Base-by-base conservation (phyloP, 2,797 vertebrate genomes). In the Spinibarbus caldwelli region DNA sequence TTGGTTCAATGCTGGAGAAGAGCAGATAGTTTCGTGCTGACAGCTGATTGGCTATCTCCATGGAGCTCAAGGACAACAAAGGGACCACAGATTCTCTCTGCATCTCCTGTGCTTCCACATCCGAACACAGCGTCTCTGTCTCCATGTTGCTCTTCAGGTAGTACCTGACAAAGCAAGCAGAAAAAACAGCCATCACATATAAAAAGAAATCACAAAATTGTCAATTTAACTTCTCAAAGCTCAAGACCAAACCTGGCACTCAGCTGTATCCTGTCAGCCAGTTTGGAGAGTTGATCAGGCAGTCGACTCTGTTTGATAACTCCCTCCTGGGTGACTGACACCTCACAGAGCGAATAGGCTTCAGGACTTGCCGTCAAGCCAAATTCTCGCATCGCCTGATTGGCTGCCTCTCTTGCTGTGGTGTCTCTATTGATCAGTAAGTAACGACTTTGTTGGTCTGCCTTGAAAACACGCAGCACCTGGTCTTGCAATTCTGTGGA, bases 141-240 rank as follows among this genome's bases (percentile, higher is more conserved):
- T 99, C 98, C 97, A 98, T 99, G 93, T 99, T 99, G 93, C 97
- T 99, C 93, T 99, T 99, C 78, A 99, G 94, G 89, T 99, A 99
- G 91, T 99, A 99, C 89, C 98, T 99, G 85, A 43, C 1, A 72
- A 0, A 6, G 8, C 14, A 0, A 21, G 17, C 36, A 19, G 9
- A 36, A 19, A 41, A 9, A 57, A 49, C n/a, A n/a, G 6, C 5
- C 14, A 67, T 8, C 2, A 43, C 5, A 26, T 26, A 4, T 26
- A 4, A 8, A 43, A 57, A 12, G 9, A 70, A 52, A 68, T 4
- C 19, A n/a, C 26, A 7, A 36, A n/a, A 64, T 45, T 29, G 12
- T 14, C 21, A 12, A 49, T 19, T 36, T n/a, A 31, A 47, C 23
- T 36, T 75, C 21, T 17, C 6, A 19, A 47, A 45, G 49, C 26